phyloP scores from a whole-genome alignment of 2,888 invertebrate genomes.

The Acleris cristana region DNA sequence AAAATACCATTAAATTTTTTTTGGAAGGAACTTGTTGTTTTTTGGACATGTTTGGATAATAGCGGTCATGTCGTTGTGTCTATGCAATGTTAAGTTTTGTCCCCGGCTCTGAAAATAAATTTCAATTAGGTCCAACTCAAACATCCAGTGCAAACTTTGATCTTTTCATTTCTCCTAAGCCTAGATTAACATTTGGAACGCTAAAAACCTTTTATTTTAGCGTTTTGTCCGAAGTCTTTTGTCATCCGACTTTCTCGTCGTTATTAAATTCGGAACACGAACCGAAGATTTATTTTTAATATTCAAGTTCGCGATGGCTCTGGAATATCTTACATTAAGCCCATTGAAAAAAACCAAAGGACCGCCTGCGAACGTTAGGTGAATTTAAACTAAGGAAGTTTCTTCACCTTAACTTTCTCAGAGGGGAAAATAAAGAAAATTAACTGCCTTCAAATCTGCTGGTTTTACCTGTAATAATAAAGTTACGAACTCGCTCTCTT shows the following conservation, averaged over 20 bases:
- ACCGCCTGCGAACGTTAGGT: not conserved
- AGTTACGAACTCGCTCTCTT: too few species aligned
- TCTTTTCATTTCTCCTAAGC: too few species aligned
- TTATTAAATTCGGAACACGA: conserved; percentile 29
- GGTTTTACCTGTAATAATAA: not conserved
- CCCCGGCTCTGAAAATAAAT: too few species aligned
- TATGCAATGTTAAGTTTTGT: too few species aligned
- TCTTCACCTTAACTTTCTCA: conserved; percentile 9
- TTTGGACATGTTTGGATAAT: too few species aligned
- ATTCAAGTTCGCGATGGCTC: conserved; percentile 23
- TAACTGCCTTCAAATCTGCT: not conserved
- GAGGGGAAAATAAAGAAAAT: conserved; percentile 9
- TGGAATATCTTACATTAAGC: conserved; percentile 31
- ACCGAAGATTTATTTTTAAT: conserved; percentile 26
- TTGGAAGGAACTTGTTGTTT: too few species aligned
- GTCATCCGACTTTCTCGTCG: conserved; percentile 12
- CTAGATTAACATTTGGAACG: not conserved
- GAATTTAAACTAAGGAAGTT: conserved; percentile 28
- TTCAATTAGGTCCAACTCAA: too few species aligned
- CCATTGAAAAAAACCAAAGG: conserved; percentile 20
- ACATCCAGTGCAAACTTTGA: too few species aligned
- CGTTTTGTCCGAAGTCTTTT: conserved; percentile 8
- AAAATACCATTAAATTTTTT: too few species aligned
- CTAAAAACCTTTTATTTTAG: not conserved
- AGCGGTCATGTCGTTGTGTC: too few species aligned